Percentiles rank a stretch among this genome's conserved stretches.
Conservation (phyloP, 2,797 vertebrate species). For the Hypotaenidia okinawae region DNA sequence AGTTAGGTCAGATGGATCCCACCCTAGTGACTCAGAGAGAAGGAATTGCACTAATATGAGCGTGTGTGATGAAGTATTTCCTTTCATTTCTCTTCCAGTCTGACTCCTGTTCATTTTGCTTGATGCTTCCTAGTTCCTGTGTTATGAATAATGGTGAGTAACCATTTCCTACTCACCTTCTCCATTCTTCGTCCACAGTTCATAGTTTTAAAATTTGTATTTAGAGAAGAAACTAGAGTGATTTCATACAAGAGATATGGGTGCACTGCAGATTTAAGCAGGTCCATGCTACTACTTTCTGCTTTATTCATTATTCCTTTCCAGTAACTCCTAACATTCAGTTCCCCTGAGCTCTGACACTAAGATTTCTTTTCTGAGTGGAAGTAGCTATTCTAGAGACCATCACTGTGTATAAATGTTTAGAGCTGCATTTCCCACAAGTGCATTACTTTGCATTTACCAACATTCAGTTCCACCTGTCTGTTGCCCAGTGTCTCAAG, state of each 20-base stretch:
- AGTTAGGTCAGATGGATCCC: slow-evolving; percentile 20
- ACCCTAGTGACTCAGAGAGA: slow-evolving; percentile 57
- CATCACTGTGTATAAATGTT: not conserved
- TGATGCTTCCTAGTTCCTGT: not conserved
- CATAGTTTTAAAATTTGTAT: not conserved
- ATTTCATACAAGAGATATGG: not conserved
- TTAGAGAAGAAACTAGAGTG: not conserved
- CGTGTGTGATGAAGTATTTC: slow-evolving; percentile 40
- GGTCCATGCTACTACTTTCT: not conserved
- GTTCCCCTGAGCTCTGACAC: not conserved
- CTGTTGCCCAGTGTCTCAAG: not conserved
- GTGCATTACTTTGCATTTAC: slow-evolving; percentile 26
- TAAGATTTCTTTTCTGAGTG: slow-evolving; percentile 24
- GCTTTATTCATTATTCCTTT: not conserved
- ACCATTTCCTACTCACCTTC: not conserved
- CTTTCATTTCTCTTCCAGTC: slow-evolving; percentile 40
- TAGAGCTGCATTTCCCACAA: not conserved
- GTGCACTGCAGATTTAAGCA: not conserved
- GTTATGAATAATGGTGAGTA: not conserved
- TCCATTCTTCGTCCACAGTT: not conserved
- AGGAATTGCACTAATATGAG: slow-evolving; percentile 24
- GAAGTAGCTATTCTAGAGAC: slow-evolving; percentile 13
- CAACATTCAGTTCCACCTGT: slow-evolving; percentile 1
- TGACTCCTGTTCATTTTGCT: slow-evolving; percentile 16
- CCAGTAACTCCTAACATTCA: slow-evolving; percentile 14